Evolutionary conservation across 2,113 vertebrate species (phyloP).

Genomic region (Xiphophorus maculatus): DNA sequence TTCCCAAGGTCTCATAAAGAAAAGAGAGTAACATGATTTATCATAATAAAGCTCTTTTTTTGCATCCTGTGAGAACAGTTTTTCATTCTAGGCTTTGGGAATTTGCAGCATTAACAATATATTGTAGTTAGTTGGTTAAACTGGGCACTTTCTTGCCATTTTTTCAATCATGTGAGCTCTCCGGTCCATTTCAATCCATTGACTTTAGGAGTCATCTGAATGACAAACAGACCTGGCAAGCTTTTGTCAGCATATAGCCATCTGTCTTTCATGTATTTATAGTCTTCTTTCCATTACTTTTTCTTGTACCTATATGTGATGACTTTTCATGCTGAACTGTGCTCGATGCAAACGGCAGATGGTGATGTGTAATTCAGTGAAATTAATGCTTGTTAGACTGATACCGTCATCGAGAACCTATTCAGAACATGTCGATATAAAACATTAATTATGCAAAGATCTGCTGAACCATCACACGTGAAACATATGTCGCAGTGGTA

Average conservation of each 20-base stretch:
- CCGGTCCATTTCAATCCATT: neutral
- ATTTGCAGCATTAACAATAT: slow-evolving; percentile 20
- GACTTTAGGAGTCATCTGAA: slow-evolving; percentile 4
- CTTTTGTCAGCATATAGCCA: neutral
- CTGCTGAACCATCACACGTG: neutral
- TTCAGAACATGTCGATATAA: neutral
- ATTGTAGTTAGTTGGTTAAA: slow-evolving; percentile 10
- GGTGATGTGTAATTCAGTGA: neutral
- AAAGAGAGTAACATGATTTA: neutral
- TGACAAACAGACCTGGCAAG: neutral
- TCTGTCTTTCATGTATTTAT: neutral
- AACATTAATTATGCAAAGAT: neutral
- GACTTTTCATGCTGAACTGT: too few species aligned
- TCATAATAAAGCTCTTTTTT: slow-evolving; percentile 16
- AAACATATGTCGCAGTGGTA: neutral
- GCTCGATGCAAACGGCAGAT: neutral
- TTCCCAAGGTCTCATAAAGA: neutral
- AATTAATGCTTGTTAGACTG: neutral
- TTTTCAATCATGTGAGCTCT: neutral
- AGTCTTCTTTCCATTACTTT: neutral
- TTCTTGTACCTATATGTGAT: neutral
- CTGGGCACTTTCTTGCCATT: slow-evolving; percentile 24
- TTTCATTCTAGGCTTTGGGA: slow-evolving; percentile 13
- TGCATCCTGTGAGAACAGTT: slow-evolving; percentile 9
- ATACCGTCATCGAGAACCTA: neutral